These are phyloP conservation scores for Drosophila robusta DNA, from an alignment of 2,888 invertebrate genomes.

Conservation along the genomic window DNA sequence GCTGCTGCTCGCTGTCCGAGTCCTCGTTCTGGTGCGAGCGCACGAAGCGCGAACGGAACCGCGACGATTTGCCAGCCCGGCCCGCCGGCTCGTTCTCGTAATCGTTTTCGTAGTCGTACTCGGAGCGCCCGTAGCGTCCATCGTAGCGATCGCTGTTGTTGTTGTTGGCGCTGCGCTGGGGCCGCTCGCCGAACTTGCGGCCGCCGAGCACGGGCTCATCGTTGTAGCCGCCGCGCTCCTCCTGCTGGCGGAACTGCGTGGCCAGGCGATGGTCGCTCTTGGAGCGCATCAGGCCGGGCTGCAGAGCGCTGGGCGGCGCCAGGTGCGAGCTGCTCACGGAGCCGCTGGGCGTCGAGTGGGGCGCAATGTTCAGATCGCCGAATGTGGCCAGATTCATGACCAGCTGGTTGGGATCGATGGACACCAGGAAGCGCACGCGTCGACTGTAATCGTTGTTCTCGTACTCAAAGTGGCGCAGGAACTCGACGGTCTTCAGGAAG, in stretches of 20 bases:
- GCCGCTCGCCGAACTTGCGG: slow-evolving; percentile 92
- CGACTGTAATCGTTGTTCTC: slow-evolving; percentile 95
- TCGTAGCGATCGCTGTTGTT: slow-evolving; percentile 85
- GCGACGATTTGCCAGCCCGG: slow-evolving; percentile 87
- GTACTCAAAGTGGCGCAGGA: slow-evolving; percentile 96
- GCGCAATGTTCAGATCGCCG: slow-evolving; percentile 94
- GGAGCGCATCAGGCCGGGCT: slow-evolving; percentile 94
- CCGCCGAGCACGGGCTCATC: slow-evolving; percentile 91
- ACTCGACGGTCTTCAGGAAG: slow-evolving; percentile 97
- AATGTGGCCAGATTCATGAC: slow-evolving; percentile 94
- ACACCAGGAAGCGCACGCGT: slow-evolving; percentile 93
- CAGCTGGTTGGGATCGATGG: slow-evolving; percentile 96
- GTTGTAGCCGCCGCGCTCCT: slow-evolving; percentile 90
- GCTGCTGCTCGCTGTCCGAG: slow-evolving; percentile 89
- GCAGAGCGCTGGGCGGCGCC: slow-evolving; percentile 88
- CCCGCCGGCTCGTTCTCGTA: slow-evolving; percentile 88
- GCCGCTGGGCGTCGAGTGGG: slow-evolving; percentile 86
- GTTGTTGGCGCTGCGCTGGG: slow-evolving; percentile 82
- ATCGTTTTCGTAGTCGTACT: slow-evolving; percentile 88
- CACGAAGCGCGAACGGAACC: slow-evolving; percentile 90
- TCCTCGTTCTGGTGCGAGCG: slow-evolving; percentile 91
- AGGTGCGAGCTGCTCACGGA: slow-evolving; percentile 86
- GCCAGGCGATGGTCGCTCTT: slow-evolving; percentile 97
- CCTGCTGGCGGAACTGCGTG: slow-evolving; percentile 94
- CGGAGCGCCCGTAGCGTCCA: slow-evolving; percentile 85